phyloP scores from a whole-genome alignment of 2,888 invertebrate species.

The Cynaeus angustus region DNA sequence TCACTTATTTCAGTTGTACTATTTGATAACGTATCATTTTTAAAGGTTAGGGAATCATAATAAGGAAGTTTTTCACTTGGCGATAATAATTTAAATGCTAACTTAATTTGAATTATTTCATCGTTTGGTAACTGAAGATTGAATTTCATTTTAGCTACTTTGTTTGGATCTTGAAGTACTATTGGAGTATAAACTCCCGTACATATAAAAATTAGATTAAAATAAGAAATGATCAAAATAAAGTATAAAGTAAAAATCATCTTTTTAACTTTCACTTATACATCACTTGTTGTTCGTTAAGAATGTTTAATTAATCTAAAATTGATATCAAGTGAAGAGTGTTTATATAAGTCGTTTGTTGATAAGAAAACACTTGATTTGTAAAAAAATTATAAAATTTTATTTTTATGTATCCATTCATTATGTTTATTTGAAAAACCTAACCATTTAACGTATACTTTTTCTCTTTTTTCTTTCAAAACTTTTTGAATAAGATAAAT shows the following conservation, averaged over 20 bases:
- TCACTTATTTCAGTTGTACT: neutral
- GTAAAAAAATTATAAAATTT: neutral
- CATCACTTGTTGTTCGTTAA: neutral
- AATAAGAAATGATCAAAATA: too few species aligned
- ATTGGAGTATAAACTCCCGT: neutral
- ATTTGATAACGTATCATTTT: too few species aligned
- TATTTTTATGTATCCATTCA: neutral
- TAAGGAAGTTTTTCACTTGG: constrained; percentile 8
- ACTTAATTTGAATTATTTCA: constrained; percentile 12
- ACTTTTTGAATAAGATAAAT: constrained; percentile 60
- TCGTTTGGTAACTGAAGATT: neutral
- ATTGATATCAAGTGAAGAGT: neutral
- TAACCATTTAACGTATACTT: constrained; percentile 58
- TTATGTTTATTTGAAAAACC: constrained; percentile 57
- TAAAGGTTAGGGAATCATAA: neutral
- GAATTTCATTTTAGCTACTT: constrained; percentile 19
- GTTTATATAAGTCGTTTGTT: neutral
- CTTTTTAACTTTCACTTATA: too few species aligned
- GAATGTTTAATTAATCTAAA: neutral
- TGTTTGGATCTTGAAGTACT: neutral
- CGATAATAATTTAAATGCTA: constrained; percentile 9
- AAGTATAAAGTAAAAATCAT: too few species aligned
- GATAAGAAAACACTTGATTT: neutral
- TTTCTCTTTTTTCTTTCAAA: constrained; percentile 51
- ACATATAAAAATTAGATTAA: neutral